A percentile compares a stretch with the other conserved stretches of the same genome.
These are phyloP conservation scores for Littorina saxatilis DNA, from an alignment of 1,140 invertebrate genomes.

Conservation along the genomic window DNA sequence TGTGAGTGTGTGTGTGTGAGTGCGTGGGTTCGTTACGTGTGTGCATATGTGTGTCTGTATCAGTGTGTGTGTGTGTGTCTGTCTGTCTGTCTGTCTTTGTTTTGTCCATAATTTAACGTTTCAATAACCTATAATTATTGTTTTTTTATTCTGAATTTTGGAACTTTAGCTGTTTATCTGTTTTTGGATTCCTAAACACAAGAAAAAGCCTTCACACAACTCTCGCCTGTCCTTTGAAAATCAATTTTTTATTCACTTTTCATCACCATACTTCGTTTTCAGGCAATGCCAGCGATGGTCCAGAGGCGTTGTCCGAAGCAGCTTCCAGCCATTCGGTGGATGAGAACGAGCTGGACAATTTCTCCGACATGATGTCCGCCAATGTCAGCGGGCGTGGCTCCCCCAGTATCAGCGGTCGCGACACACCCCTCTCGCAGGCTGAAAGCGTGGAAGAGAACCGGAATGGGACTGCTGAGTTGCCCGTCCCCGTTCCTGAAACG, in stretches of 20 bases:
- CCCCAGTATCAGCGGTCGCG: constrained; percentile 91
- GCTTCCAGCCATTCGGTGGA: constrained; percentile 95
- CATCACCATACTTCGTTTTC: too few relatives aligned
- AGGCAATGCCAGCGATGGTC: constrained; percentile 93
- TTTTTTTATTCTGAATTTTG: too few relatives aligned
- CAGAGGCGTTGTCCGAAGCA: constrained; percentile 95
- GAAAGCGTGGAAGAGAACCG: constrained; percentile 63
- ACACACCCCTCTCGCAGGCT: constrained; percentile 90
- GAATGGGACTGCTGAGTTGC: constrained; percentile 69
- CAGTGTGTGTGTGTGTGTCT: too few relatives aligned
- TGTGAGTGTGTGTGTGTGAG: neutral
- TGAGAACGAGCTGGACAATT: constrained; percentile 83
- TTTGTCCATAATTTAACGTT: too few relatives aligned
- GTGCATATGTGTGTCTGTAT: too few relatives aligned
- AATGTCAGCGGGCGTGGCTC: constrained; percentile 92
- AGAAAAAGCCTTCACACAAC: too few relatives aligned
- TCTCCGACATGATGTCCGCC: constrained; percentile 93
- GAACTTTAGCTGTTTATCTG: too few relatives aligned
- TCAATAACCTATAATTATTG: too few relatives aligned
- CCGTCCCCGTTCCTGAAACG: constrained; percentile 79
- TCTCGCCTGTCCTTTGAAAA: constrained; percentile 25
- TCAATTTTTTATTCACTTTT: too few relatives aligned
- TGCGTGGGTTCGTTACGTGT: too few relatives aligned
- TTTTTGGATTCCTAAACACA: too few relatives aligned
- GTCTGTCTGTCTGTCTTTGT: too few relatives aligned